phyloP scores from a whole-genome alignment of 2,888 invertebrate genomes.

The Saturnia japonica region DNA sequence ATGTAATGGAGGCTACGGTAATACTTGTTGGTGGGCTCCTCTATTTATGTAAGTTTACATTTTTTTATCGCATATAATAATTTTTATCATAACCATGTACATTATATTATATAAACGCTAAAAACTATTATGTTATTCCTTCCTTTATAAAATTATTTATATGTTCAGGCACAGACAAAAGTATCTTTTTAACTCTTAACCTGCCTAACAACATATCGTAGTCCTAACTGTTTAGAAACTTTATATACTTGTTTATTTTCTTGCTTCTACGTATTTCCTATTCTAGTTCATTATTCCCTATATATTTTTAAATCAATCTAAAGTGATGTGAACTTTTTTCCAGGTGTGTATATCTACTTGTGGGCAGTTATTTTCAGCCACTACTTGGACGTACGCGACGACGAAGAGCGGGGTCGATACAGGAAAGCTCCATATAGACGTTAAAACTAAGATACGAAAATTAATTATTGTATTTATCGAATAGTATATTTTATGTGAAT shows the following conservation, averaged over 20 bases:
- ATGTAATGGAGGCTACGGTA: conserved; percentile 57
- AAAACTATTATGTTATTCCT: no score
- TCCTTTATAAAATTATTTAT: no score
- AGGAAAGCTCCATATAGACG: conserved; percentile 86
- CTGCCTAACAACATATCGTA: no score
- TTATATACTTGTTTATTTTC: neutral
- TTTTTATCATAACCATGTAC: no score
- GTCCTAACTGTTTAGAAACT: neutral
- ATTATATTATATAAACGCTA: no score
- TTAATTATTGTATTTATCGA: neutral
- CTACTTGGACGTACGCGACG: conserved; percentile 87
- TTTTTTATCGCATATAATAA: neutral
- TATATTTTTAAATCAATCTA: conserved; percentile 7
- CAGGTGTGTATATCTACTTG: conserved; percentile 89
- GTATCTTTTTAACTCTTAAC: no score
- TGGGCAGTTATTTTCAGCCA: conserved; percentile 93
- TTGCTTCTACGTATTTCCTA: neutral
- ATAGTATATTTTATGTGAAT: neutral
- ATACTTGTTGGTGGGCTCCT: conserved; percentile 71
- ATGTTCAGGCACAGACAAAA: no score
- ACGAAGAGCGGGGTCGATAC: conserved; percentile 87
- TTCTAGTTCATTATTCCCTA: neutral
- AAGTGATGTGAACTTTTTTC: conserved; percentile 48
- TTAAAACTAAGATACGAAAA: conserved; percentile 44
- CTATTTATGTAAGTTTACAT: conserved; percentile 64